These are phyloP conservation scores for Salmo trutta DNA, from an alignment of 2,797 vertebrate genomes.

Conservation along the genomic window DNA sequence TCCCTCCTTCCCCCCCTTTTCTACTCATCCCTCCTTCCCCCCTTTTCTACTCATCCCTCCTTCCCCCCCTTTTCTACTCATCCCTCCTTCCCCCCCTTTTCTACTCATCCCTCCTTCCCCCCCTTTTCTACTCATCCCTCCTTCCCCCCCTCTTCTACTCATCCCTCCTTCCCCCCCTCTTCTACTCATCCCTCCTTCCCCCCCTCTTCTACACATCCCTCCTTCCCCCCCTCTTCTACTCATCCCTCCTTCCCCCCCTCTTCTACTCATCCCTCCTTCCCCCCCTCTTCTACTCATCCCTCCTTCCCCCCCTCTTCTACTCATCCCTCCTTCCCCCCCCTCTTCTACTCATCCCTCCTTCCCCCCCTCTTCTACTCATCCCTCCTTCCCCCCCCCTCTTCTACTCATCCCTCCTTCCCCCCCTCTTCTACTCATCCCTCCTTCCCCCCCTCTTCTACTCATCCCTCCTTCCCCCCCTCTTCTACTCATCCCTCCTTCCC, in stretches of 20 bases:
- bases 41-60: neutral
- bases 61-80: too few relatives aligned
- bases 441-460: neutral
- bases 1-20: too few relatives aligned
- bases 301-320: neutral
- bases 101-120: neutral
- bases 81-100: too few relatives aligned
- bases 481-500: neutral
- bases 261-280: neutral
- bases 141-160: neutral
- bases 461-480: neutral
- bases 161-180: neutral
- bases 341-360: neutral
- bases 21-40: neutral
- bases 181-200: neutral
- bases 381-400: neutral
- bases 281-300: neutral
- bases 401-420: neutral
- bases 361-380: neutral
- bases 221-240: neutral
- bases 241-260: too few relatives aligned
- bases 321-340: neutral
- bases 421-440: neutral
- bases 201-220: neutral
- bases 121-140: neutral